These are phyloP conservation scores for Metridium senile DNA, from an alignment of 92 coral and sea anemone species.

Conservation along the genomic window DNA sequence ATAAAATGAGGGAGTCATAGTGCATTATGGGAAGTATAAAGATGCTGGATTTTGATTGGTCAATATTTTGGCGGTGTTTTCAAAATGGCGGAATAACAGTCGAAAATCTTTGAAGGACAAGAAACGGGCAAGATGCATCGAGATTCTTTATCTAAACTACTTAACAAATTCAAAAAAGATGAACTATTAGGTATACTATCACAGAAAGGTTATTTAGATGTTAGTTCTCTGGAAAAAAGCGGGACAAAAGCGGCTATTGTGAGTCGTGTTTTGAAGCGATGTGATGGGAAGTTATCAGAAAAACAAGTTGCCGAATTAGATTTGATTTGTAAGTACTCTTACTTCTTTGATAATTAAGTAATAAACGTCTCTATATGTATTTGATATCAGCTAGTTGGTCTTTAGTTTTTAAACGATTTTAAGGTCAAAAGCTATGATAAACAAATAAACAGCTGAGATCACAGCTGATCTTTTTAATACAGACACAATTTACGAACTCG, in stretches of 20 bases:
- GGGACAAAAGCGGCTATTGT: slow-evolving; percentile 68
- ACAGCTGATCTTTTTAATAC: too few relatives aligned
- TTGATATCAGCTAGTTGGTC: too few relatives aligned
- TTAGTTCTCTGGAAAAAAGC: slow-evolving; percentile 21
- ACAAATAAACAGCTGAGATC: too few relatives aligned
- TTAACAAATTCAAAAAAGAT: slow-evolving; percentile 75
- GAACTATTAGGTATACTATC: slow-evolving; percentile 64
- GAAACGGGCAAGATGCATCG: slow-evolving; percentile 37
- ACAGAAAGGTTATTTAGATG: slow-evolving; percentile 58
- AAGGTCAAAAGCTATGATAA: too few relatives aligned
- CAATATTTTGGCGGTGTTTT: slow-evolving; percentile 34
- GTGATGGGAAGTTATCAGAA: slow-evolving; percentile 43
- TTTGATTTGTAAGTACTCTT: slow-evolving; percentile 64
- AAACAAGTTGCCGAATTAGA: slow-evolving; percentile 63
- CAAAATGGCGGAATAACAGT: slow-evolving; percentile 41
- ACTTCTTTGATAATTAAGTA: not conserved
- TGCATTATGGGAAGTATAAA: slow-evolving; percentile 12
- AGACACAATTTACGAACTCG: too few relatives aligned
- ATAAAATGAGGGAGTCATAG: not conserved
- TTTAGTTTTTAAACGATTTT: too few relatives aligned
- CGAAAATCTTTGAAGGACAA: slow-evolving; percentile 1
- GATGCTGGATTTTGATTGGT: slow-evolving; percentile 16
- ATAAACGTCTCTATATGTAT: too few relatives aligned
- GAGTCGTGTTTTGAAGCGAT: slow-evolving; percentile 53
- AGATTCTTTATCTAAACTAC: slow-evolving; percentile 53